These are phyloP conservation scores for Alviniconcha strummeri DNA, from an alignment of 2,888 invertebrate genomes.

Conservation along the genomic window DNA sequence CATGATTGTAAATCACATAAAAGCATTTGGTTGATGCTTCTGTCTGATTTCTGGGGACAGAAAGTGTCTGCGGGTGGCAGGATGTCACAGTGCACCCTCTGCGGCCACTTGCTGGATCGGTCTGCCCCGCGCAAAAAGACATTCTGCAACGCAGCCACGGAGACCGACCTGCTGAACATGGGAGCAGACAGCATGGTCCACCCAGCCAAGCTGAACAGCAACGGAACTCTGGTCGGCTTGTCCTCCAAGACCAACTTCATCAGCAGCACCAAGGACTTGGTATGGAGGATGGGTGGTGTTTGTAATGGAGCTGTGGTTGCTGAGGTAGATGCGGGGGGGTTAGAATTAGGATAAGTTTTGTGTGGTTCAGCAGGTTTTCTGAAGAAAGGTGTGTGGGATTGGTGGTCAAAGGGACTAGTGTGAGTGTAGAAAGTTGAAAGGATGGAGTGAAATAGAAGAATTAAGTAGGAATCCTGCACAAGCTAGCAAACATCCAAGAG, in stretches of 20 bases:
- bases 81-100: conserved; percentile 33
- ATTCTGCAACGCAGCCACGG: conserved; percentile 21
- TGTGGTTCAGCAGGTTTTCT: not conserved
- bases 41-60: not conserved
- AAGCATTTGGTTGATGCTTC: too few relatives aligned
- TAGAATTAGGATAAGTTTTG: not conserved
- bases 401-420: too few relatives aligned
- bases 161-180: conserved; percentile 13
- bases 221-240: conserved; percentile 29
- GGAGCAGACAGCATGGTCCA: not conserved
- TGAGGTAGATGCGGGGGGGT: too few relatives aligned
- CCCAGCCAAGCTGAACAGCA: conserved; percentile 27
- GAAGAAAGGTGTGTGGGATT: too few relatives aligned
- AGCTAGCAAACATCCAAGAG: too few relatives aligned
- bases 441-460: too few relatives aligned
- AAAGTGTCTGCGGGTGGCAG: conserved; percentile 5
- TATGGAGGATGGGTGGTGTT: too few relatives aligned
- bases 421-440: too few relatives aligned
- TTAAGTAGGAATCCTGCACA: too few relatives aligned
- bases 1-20: too few relatives aligned
- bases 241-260: conserved; percentile 23
- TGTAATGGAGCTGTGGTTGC: too few relatives aligned
- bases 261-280: not conserved
- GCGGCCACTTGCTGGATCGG: conserved; percentile 23
- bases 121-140: conserved; percentile 12